phyloP scores from a whole-genome alignment of 1,140 invertebrate species.

The Holotrichia oblita region DNA sequence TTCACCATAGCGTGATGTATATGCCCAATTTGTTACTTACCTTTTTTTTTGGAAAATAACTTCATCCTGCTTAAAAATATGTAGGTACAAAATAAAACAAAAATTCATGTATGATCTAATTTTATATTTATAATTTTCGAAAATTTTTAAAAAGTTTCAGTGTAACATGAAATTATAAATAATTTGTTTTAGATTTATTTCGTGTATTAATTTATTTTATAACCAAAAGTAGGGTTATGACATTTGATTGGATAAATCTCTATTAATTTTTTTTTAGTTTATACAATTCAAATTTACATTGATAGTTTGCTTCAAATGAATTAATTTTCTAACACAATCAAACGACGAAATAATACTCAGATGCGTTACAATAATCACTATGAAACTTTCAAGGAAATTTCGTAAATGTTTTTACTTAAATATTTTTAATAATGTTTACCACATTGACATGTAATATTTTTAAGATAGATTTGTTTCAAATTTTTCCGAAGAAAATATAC shows the following conservation, averaged over 20 bases:
- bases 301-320: neutral
- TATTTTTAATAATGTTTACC: neutral
- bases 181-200: neutral
- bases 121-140: neutral
- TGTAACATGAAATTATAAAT: neutral
- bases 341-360: neutral
- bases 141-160: constrained; percentile 2
- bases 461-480: neutral
- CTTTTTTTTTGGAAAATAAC: no score
- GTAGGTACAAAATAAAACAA: no score
- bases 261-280: neutral
- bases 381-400: neutral
- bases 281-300: neutral
- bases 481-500: neutral
- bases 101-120: no score
- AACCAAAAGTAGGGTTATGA: neutral
- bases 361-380: neutral
- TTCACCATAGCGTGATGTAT: no score
- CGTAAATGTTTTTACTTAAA: neutral
- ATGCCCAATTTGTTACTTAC: no score
- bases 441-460: constrained; percentile 19
- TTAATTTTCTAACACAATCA: neutral
- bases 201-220: neutral
- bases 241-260: neutral
- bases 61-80: no score